Conservation (phyloP, 30 jellyfish, hydroid and myxozoan species). For the Aurelia sp. region DNA sequence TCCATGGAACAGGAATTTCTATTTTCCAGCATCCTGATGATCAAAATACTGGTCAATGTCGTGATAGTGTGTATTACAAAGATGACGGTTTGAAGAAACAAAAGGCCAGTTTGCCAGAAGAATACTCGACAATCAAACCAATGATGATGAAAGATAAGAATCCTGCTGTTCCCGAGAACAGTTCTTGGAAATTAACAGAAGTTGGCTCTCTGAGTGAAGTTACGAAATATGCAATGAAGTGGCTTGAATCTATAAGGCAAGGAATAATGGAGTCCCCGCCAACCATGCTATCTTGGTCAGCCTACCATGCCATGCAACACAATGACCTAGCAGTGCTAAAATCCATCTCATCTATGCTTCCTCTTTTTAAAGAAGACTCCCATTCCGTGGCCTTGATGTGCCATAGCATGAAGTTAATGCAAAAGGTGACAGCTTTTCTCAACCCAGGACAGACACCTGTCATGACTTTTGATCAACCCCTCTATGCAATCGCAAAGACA, state of each 20-base stretch:
- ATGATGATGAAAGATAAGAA: slow-evolving; percentile 42
- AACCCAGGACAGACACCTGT: slow-evolving; percentile 41
- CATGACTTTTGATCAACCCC: slow-evolving; percentile 56
- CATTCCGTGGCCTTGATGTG: slow-evolving; percentile 48
- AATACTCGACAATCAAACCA: slow-evolving; percentile 32
- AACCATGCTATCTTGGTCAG: slow-evolving; percentile 50
- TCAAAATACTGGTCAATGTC: slow-evolving; percentile 26
- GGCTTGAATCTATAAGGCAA: slow-evolving; percentile 37
- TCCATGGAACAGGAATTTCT: too few relatives aligned
- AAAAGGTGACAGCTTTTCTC: slow-evolving; percentile 28
- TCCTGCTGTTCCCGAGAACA: slow-evolving; percentile 13
- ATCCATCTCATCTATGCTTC: slow-evolving; percentile 54
- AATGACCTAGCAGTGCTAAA: slow-evolving; percentile 44
- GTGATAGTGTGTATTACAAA: slow-evolving; percentile 40
- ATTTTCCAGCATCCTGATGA: slow-evolving; percentile 49
- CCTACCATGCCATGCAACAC: slow-evolving; percentile 48
- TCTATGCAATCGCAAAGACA: slow-evolving; percentile 56
- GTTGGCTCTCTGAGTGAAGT: slow-evolving; percentile 22
- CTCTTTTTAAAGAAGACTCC: slow-evolving; percentile 51
- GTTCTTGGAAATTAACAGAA: slow-evolving; percentile 40
- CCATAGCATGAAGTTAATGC: slow-evolving; percentile 44
- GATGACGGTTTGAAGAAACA: slow-evolving; percentile 46
- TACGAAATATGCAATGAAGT: slow-evolving; percentile 30
- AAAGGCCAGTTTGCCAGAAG: slow-evolving; percentile 56
- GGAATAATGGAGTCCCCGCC: slow-evolving; percentile 17